phyloP scores from a whole-genome alignment of 2,888 invertebrate genomes.

The Agrenia bidenticulata region DNA sequence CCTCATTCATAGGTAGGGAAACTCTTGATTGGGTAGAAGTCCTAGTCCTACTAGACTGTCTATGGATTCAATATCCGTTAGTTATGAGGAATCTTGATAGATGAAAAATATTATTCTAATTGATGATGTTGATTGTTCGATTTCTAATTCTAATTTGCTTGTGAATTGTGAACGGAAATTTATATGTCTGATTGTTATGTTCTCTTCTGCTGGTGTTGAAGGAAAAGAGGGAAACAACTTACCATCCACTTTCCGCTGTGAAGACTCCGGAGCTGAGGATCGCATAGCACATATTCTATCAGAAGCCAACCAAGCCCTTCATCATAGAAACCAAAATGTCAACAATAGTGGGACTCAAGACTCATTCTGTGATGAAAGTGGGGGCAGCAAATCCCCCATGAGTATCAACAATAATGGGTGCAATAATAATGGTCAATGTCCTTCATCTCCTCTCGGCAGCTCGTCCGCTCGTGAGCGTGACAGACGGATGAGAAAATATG shows the following conservation, averaged over 20 bases:
- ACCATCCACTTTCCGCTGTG: constrained; percentile 70
- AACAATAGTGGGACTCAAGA: constrained; percentile 50
- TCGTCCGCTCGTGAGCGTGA: constrained; percentile 71
- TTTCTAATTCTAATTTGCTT: background rate
- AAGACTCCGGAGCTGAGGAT: constrained; percentile 80
- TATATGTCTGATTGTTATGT: constrained; percentile 47
- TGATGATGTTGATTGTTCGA: no score
- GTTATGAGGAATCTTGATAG: no score
- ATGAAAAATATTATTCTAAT: no score
- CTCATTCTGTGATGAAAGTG: constrained; percentile 51
- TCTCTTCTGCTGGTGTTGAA: constrained; percentile 57
- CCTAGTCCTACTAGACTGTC: no score
- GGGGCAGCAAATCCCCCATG: constrained; percentile 51
- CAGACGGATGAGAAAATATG: constrained; percentile 78
- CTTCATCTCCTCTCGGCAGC: constrained; percentile 76
- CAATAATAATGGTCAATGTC: constrained; percentile 61
- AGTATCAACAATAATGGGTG: constrained; percentile 43
- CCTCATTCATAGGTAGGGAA: no score
- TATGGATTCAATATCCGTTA: no score
- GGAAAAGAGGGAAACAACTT: constrained; percentile 73
- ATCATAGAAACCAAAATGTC: constrained; percentile 43
- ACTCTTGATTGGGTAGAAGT: no score
- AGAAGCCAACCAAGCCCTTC: constrained; percentile 85
- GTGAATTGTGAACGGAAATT: constrained; percentile 29
- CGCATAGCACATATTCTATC: constrained; percentile 88